phyloP scores from a whole-genome alignment of 2,797 vertebrate species.

The Adrianichthys oophorus region DNA sequence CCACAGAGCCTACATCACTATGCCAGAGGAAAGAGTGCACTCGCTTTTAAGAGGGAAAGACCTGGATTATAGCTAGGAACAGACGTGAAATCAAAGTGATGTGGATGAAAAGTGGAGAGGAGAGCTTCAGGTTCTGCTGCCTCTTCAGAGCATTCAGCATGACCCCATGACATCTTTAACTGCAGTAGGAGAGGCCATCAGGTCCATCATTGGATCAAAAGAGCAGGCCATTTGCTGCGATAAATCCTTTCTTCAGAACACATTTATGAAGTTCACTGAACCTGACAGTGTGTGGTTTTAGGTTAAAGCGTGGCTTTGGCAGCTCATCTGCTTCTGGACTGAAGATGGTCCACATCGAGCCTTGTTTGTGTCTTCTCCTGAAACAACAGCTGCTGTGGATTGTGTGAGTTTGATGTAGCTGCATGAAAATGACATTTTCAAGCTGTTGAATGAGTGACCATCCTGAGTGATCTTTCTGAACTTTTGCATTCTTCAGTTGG shows the following conservation, averaged over 20 bases:
- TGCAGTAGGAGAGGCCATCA: conserved; percentile 14
- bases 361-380: too few species aligned
- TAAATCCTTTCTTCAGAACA: neutral
- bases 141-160: conserved; percentile 21
- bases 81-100: conserved; percentile 16
- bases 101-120: conserved; percentile 9
- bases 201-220: conserved; percentile 11
- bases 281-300: too few species aligned
- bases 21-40: conserved; percentile 3
- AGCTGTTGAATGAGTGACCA: too few species aligned
- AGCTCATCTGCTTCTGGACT: neutral
- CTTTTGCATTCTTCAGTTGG: too few species aligned
- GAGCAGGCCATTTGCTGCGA: neutral
- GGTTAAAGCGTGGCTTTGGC: too few species aligned
- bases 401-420: neutral
- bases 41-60: conserved; percentile 1
- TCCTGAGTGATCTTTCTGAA: too few species aligned
- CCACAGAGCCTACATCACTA: too few species aligned
- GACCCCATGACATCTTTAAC: conserved; percentile 14
- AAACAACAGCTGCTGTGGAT: too few species aligned
- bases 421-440: neutral
- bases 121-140: conserved; percentile 19
- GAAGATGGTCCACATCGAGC: too few species aligned
- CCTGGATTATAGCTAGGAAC: conserved; percentile 9
- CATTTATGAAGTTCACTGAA: neutral